Percentiles rank a stretch among this genome's conserved stretches.
phyloP scores from a whole-genome alignment of 2,888 invertebrate genomes.

The Tipula helvola region DNA sequence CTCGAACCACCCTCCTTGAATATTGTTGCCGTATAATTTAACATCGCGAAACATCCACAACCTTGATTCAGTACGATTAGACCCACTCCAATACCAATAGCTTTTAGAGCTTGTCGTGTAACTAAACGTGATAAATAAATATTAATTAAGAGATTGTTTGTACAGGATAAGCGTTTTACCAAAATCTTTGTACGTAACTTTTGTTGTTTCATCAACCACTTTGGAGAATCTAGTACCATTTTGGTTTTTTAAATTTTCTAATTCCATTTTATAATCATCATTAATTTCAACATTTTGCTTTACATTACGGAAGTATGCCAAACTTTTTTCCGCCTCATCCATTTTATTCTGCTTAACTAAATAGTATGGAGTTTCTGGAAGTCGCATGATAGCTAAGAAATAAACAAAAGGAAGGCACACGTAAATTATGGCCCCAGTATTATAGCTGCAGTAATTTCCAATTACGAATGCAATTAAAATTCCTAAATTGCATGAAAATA shows the following conservation, averaged over 20 bases:
- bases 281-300: background rate
- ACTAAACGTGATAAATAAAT: background rate
- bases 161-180: background rate
- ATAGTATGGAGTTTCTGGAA: conserved; percentile 14
- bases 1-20: conserved; percentile 29
- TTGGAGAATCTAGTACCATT: background rate
- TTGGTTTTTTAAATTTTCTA: background rate
- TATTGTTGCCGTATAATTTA: conserved; percentile 31
- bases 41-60: conserved; percentile 31
- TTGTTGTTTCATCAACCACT: background rate
- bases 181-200: background rate
- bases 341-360: conserved; percentile 7
- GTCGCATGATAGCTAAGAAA: background rate
- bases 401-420: background rate
- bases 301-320: conserved; percentile 8
- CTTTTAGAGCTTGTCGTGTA: conserved; percentile 13
- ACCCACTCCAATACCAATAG: conserved; percentile 26
- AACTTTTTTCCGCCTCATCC: conserved; percentile 11
- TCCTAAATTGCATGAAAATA: conserved; percentile 28
- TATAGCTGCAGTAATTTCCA: conserved; percentile 17
- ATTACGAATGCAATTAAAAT: conserved; percentile 26
- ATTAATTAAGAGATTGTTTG: background rate
- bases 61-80: conserved; percentile 28
- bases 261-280: background rate
- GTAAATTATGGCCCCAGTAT: background rate